Evolutionary conservation across 1,140 invertebrate genomes (phyloP), one percentile per base, ranked within the genome.

Genomic region (Drosophila lowei): DNA sequence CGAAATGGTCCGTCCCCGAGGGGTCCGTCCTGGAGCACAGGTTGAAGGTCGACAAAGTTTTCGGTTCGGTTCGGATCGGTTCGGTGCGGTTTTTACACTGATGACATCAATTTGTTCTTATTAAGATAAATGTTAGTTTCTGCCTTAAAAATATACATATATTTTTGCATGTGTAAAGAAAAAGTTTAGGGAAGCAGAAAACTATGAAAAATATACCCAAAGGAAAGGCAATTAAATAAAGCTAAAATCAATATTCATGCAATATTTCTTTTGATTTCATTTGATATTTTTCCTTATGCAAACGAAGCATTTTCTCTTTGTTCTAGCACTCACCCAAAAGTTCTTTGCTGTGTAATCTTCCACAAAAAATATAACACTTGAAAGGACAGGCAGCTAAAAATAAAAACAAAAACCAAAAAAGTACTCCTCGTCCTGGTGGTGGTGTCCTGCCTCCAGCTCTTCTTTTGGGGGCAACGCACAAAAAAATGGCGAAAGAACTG

Each of bases 61-160:
- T 44, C 42, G 43, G n/a, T 70, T 42, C 66, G 44, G 18, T 18
- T 18, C 18, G 18, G 18, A 18, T 18, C 2, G 18, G 18, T n/a
- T n/a, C n/a, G n/a, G n/a, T n/a, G n/a, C n/a, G n/a, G 50, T 28
- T 60, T 38, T 43, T 28, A 43, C 46, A 52, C 23, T 63, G 50
- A 72, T 72, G 68, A 63, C 59, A 63, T 72, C 50, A 72, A 63
- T 72, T 72, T 72, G 52, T 63, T 63, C 59, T 43, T 56, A 72
- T 56, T 28, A 56, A 72, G 52, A 63, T 72, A 49, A 63, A 56
- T 48, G 46, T 28, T 62, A 44, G 56, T 56, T 16, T 48, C 16
- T 55, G 23, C 42, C 25, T 8, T 30, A 8, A 2, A 30, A 30
- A 9, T 9, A 9, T 30, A 30, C 3, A 7, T 9, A 13, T 2